phyloP scores from a whole-genome alignment of 2,113 vertebrate species.

The Plecotus auritus region DNA sequence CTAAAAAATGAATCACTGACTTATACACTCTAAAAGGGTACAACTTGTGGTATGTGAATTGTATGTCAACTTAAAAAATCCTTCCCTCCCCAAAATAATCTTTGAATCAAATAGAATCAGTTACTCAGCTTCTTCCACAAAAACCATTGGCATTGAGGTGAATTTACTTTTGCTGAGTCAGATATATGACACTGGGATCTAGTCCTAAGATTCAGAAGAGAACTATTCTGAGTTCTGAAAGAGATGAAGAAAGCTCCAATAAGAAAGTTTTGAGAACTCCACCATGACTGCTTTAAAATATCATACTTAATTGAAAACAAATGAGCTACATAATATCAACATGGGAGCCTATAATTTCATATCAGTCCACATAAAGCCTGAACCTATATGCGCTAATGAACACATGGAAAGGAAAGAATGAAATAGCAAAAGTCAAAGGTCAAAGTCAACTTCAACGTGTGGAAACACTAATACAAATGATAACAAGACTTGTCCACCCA shows the following conservation, averaged over 20 bases:
- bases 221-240: neutral
- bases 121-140: neutral
- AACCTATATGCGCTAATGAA: neutral
- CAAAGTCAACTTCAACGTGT: neutral
- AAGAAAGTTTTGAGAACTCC: neutral
- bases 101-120: conserved; percentile 15
- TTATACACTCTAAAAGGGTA: neutral
- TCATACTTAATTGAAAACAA: neutral
- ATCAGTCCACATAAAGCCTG: neutral
- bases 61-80: neutral
- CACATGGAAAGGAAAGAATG: neutral
- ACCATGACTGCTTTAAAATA: neutral
- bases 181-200: neutral
- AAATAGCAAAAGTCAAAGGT: conserved; percentile 4
- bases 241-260: neutral
- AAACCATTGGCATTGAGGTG: neutral
- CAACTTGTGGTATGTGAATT: neutral
- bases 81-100: neutral
- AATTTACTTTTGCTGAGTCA: neutral
- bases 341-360: neutral
- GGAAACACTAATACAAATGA: neutral
- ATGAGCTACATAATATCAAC: neutral
- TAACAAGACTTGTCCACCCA: neutral
- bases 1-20: neutral
- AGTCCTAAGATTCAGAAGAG: neutral